A percentile compares a stretch with the other conserved stretches of the same genome.
Evolutionary conservation across 2,797 vertebrate species (phyloP).

Genomic region (Cichlasoma orientale): DNA sequence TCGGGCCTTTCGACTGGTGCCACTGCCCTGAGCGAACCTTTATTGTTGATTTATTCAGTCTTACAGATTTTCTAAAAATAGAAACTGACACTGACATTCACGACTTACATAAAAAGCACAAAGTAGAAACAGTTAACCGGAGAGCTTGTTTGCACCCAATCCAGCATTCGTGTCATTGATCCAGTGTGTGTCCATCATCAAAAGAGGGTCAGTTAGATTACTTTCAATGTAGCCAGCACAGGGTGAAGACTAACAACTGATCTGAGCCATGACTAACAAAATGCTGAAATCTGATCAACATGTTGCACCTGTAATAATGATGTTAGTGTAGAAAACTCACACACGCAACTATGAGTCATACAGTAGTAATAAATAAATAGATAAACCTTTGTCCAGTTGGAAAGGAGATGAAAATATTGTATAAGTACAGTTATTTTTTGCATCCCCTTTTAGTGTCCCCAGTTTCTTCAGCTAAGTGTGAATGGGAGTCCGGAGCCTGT

Average conservation of each 20-base stretch:
- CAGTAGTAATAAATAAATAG: neutral
- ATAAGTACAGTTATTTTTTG: no score
- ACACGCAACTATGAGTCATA: neutral
- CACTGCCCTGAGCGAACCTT: constrained; percentile 14
- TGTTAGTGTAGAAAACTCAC: neutral
- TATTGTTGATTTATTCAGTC: constrained; percentile 36
- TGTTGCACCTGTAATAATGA: neutral
- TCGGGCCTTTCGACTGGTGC: constrained; percentile 21
- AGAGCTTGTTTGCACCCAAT: neutral
- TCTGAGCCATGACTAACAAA: neutral
- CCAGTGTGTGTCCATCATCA: neutral
- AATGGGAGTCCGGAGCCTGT: neutral
- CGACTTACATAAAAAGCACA: neutral
- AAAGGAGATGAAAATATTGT: no score
- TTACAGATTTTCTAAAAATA: constrained; percentile 34
- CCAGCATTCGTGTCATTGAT: neutral
- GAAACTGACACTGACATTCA: constrained; percentile 32
- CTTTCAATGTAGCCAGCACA: no score
- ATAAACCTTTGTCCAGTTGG: no score
- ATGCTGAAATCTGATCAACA: neutral
- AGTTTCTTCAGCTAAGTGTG: neutral
- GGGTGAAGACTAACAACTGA: neutral
- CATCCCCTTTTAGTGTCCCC: no score
- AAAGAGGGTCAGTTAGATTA: neutral
- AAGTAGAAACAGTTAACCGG: neutral